These are phyloP conservation scores for Mustelus asterias DNA, from an alignment of 2,113 vertebrate species.

Conservation along the genomic window DNA sequence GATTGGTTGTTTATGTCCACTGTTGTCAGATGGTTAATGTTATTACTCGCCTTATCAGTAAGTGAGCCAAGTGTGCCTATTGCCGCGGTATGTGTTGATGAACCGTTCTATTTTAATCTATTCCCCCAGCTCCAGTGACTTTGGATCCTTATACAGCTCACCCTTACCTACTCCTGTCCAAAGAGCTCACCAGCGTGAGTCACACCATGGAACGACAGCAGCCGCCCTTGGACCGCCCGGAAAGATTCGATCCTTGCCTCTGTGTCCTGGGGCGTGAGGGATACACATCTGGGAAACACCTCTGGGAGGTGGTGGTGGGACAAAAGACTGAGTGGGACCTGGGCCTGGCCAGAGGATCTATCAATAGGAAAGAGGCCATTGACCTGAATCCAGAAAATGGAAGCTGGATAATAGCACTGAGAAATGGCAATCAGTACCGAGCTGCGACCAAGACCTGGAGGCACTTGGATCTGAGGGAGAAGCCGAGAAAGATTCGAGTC, in stretches of 20 bases:
- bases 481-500: constrained; percentile 39
- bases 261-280: constrained; percentile 49
- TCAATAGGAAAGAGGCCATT: constrained; percentile 20
- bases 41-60: not conserved
- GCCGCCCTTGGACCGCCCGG: constrained; percentile 47
- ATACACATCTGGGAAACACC: constrained; percentile 53
- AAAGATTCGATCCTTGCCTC: constrained; percentile 47
- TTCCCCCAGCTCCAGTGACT: constrained; percentile 46
- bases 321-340: constrained; percentile 35
- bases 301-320: constrained; percentile 56
- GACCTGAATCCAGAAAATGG: constrained; percentile 34
- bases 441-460: not conserved
- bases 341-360: constrained; percentile 35
- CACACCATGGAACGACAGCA: constrained; percentile 40
- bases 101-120: not conserved
- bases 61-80: not conserved
- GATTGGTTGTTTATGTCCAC: too few relatives aligned
- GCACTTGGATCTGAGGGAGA: not conserved
- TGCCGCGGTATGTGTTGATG: not conserved
- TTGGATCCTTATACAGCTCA: constrained; percentile 59
- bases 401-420: constrained; percentile 36
- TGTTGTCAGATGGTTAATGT: not conserved
- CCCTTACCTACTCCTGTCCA: constrained; percentile 47
- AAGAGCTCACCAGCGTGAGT: constrained; percentile 50
- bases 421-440: not conserved